Evolutionary conservation across 2,797 vertebrate species (phyloP).

Genomic region (Antrozous pallidus): DNA sequence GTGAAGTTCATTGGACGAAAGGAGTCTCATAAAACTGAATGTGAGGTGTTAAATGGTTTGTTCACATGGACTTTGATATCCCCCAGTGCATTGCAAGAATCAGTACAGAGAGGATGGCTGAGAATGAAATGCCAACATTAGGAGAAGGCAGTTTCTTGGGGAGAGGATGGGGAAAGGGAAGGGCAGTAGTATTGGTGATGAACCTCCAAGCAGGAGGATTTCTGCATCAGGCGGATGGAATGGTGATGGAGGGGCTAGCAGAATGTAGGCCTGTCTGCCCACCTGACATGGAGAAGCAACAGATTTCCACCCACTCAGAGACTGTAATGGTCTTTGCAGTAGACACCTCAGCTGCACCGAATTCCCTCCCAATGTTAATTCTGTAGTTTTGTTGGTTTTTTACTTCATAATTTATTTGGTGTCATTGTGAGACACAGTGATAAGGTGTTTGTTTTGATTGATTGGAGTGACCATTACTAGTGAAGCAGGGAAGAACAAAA

Average conservation of each 20-base stretch:
- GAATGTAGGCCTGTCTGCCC: background rate
- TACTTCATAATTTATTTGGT: background rate
- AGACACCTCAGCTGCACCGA: background rate
- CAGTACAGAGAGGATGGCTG: background rate
- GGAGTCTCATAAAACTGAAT: background rate
- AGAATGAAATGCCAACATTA: background rate
- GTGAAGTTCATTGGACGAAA: background rate
- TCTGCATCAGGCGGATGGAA: background rate
- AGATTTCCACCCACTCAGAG: background rate
- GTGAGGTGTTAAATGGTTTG: background rate
- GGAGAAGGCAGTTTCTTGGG: background rate
- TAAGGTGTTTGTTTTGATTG: background rate
- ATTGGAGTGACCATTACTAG: background rate
- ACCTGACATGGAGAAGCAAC: background rate
- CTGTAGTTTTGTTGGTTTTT: background rate
- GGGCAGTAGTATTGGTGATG: background rate
- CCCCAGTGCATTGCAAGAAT: background rate
- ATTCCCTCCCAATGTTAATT: background rate
- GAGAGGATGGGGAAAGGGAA: rapidly evolving
- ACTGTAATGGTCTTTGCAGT: background rate
- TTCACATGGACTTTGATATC: background rate
- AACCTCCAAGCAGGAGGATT: background rate
- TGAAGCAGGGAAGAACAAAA: background rate
- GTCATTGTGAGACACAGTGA: background rate
- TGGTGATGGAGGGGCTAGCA: background rate